Evolutionary conservation across 2,888 invertebrate species (phyloP).

Genomic region (Dynastes tityus): DNA sequence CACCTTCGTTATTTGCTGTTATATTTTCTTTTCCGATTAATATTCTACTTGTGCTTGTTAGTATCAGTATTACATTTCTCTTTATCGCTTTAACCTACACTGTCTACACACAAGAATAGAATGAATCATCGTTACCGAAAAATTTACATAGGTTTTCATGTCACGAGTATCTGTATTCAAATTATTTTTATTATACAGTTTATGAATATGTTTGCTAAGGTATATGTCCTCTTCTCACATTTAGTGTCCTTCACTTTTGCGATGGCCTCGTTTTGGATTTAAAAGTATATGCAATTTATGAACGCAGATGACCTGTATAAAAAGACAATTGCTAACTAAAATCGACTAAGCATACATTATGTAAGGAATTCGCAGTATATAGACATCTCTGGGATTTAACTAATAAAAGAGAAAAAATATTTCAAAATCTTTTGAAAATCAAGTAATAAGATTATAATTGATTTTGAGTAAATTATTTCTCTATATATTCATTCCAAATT

Average conservation of each 20-base stretch:
- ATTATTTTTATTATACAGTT: constrained; percentile 5
- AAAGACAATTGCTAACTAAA: too few relatives aligned
- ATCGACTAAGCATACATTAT: too few relatives aligned
- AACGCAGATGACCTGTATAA: too few relatives aligned
- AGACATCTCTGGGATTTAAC: too few relatives aligned
- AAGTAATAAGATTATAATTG: too few relatives aligned
- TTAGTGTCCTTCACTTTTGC: not conserved
- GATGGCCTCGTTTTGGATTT: not conserved
- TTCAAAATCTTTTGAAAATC: too few relatives aligned
- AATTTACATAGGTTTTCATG: constrained; percentile 23
- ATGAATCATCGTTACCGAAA: constrained; percentile 13
- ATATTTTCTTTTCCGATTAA: not conserved
- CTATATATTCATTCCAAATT: too few relatives aligned
- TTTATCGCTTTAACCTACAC: constrained; percentile 3
- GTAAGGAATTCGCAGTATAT: too few relatives aligned
- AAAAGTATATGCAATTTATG: too few relatives aligned
- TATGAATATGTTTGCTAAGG: not conserved
- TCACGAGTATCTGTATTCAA: constrained; percentile 3
- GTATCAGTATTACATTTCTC: not conserved
- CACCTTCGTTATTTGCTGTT: too few relatives aligned
- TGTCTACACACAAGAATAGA: constrained; percentile 4
- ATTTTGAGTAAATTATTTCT: too few relatives aligned
- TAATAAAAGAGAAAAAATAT: too few relatives aligned
- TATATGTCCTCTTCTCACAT: not conserved
- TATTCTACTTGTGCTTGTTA: not conserved